phyloP scores from a whole-genome alignment of 1,140 invertebrate species.

The Wasmannia auropunctata region DNA sequence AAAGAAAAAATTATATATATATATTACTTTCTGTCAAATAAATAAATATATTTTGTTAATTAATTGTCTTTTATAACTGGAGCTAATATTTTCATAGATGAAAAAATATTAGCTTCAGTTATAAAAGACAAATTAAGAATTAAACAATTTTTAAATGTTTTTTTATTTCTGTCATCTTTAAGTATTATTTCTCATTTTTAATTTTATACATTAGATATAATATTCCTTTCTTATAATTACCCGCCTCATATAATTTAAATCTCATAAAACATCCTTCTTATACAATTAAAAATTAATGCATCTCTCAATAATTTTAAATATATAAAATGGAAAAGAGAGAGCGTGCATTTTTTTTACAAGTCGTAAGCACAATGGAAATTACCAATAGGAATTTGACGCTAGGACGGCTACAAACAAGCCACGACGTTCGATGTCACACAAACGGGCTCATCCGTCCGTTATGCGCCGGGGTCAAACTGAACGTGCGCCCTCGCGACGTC shows the following conservation, averaged over 20 bases:
- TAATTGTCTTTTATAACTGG: background rate
- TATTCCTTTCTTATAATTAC: background rate
- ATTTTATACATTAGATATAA: conserved; percentile 9
- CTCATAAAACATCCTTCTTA: background rate
- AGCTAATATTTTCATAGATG: background rate
- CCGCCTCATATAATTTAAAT: background rate
- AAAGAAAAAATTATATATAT: too few relatives aligned
- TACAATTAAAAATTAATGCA: background rate
- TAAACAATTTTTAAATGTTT: background rate
- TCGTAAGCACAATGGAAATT: background rate
- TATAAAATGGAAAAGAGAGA: background rate
- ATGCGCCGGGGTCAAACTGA: background rate
- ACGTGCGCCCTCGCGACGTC: conserved; percentile 8
- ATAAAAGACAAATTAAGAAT: background rate
- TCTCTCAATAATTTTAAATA: background rate
- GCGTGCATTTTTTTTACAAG: background rate
- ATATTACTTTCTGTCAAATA: too few relatives aligned
- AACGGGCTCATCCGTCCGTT: conserved; percentile 25
- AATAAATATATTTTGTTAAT: too few relatives aligned
- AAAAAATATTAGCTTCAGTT: background rate
- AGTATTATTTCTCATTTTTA: background rate
- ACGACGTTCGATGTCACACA: conserved; percentile 5
- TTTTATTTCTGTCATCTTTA: background rate
- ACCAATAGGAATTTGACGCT: background rate
- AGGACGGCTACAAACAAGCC: background rate